A percentile compares a stretch with the other conserved stretches of the same genome.
Evolutionary conservation across 2,797 vertebrate species (phyloP).

Genomic region (Eulemur coronatus): DNA sequence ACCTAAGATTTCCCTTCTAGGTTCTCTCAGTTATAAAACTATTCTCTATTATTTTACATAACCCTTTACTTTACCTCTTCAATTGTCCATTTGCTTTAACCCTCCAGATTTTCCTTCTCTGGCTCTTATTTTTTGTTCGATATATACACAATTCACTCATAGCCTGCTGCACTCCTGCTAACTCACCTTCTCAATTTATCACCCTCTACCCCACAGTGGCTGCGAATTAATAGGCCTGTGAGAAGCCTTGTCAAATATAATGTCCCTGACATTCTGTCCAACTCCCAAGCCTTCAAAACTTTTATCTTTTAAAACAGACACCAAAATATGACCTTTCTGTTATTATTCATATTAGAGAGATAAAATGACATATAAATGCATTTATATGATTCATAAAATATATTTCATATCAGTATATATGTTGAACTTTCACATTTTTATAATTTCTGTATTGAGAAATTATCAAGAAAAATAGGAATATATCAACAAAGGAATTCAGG

Average conservation of each 20-base stretch:
- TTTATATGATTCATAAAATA: not conserved
- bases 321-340: not conserved
- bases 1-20: not conserved
- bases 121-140: not conserved
- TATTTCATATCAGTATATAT: not conserved
- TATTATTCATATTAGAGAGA: not conserved
- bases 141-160: not conserved
- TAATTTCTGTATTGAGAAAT: not conserved
- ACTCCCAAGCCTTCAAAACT: not conserved
- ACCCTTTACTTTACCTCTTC: not conserved
- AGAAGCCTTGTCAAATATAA: not conserved
- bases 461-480: not conserved
- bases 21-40: not conserved
- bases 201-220: not conserved
- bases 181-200: not conserved
- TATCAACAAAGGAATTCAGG: not conserved
- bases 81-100: not conserved
- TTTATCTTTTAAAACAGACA: slow-evolving; percentile 8
- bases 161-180: not conserved
- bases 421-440: not conserved
- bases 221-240: not conserved
- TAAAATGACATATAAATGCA: not conserved
- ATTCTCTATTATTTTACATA: not conserved
- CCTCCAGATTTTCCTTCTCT: not conserved
- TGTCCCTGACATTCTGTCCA: not conserved